A percentile compares a stretch with the other conserved stretches of the same genome.
These are phyloP conservation scores for Poecilia picta DNA, from an alignment of 2,797 vertebrate species.

Conservation along the genomic window DNA sequence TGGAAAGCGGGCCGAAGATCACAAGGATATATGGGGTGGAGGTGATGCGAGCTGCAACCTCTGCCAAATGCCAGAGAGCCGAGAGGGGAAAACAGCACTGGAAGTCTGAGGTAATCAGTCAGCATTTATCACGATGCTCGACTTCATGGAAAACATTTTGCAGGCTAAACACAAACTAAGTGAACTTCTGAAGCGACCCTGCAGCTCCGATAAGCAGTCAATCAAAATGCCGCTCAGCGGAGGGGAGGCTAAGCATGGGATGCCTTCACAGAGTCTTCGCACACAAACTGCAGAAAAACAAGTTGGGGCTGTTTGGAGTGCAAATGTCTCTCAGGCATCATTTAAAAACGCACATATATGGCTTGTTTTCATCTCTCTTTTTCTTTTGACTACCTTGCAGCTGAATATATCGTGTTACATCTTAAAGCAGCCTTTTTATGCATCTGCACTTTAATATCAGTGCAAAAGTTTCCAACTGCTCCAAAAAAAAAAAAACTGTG, in stretches of 20 bases:
- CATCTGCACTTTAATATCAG: slow-evolving; percentile 19
- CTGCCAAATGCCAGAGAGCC: slow-evolving; percentile 19
- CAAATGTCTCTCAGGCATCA: slow-evolving; percentile 40
- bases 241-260: slow-evolving; percentile 23
- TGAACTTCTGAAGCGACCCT: slow-evolving; percentile 36
- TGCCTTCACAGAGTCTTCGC: slow-evolving; percentile 31
- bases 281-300: slow-evolving; percentile 43
- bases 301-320: slow-evolving; percentile 44
- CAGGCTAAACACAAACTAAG: slow-evolving; percentile 36
- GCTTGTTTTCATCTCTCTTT: slow-evolving; percentile 36
- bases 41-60: slow-evolving; percentile 16
- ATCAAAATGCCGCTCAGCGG: slow-evolving; percentile 37
- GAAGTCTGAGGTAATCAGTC: slow-evolving; percentile 32
- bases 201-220: slow-evolving; percentile 40
- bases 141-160: slow-evolving; percentile 38
- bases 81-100: slow-evolving; percentile 23
- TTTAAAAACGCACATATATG: slow-evolving; percentile 41
- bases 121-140: slow-evolving; percentile 39
- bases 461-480: not conserved
- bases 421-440: slow-evolving; percentile 1
- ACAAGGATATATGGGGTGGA: slow-evolving; percentile 17
- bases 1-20: slow-evolving; percentile 20
- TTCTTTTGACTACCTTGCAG: slow-evolving; percentile 15
- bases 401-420: slow-evolving; percentile 6
- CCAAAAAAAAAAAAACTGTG: not conserved